A percentile compares a stretch with the other conserved stretches of the same genome.
phyloP scores from a whole-genome alignment of 2,113 vertebrate genomes.

The Myrmecophaga tridactyla region DNA sequence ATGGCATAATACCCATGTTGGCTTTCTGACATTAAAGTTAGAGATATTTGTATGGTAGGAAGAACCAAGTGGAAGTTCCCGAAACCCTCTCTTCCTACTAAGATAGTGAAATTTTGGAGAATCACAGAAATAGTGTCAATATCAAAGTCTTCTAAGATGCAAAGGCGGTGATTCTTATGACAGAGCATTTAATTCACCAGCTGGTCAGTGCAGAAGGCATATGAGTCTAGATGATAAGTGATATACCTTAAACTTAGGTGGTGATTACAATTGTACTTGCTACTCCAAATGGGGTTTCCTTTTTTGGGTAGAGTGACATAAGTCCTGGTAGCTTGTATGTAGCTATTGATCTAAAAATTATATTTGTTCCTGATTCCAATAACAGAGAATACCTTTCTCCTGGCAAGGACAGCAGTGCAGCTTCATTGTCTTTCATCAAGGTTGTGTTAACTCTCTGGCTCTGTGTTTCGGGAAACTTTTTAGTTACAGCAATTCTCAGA shows the following conservation, averaged over 20 bases:
- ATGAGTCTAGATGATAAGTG: neutral
- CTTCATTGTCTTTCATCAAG: neutral
- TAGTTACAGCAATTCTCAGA: neutral
- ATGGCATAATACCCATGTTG: neutral
- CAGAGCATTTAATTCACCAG: neutral
- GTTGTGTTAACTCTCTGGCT: neutral
- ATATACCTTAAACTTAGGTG: neutral
- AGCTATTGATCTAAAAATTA: neutral
- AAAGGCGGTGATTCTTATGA: neutral
- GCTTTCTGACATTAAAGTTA: neutral
- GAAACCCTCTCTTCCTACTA: neutral
- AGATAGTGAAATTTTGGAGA: constrained; percentile 13
- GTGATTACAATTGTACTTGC: neutral
- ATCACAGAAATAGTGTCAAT: neutral
- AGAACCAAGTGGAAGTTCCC: neutral
- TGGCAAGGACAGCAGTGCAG: neutral
- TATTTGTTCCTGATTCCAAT: neutral
- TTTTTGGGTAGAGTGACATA: neutral
- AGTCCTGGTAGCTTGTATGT: neutral
- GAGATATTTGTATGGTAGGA: neutral
- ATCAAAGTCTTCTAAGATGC: neutral
- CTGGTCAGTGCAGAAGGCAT: neutral
- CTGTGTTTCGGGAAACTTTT: neutral
- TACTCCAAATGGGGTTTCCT: neutral
- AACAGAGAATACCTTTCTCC: neutral